Conservation (phyloP, 2,113 vertebrate species). For the Paracanthobrama guichenoti region DNA sequence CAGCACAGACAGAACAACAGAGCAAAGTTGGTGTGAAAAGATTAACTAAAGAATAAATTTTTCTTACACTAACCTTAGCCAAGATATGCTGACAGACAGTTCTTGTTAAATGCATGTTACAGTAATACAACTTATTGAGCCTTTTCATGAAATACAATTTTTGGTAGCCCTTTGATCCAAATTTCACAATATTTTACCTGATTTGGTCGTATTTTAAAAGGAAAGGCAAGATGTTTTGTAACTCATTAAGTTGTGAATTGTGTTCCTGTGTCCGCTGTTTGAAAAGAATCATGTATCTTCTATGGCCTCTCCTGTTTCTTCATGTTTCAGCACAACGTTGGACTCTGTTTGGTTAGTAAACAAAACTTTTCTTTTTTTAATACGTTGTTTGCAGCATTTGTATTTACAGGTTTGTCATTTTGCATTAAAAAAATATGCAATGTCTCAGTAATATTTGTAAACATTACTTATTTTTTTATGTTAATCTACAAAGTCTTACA, state of each 20-base stretch:
- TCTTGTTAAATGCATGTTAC: not conserved
- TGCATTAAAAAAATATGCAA: not conserved
- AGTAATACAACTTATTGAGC: not conserved
- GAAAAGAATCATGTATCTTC: not conserved
- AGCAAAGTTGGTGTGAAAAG: not conserved
- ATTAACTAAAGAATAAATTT: not conserved
- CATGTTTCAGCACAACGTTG: not conserved
- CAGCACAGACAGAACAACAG: not conserved
- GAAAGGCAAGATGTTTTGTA: not conserved
- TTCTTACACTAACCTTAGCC: not conserved
- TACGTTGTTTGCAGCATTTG: too few species aligned
- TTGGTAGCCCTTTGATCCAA: not conserved
- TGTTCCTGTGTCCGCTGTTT: not conserved
- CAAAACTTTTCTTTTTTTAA: not conserved
- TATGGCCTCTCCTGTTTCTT: constrained; percentile 1
- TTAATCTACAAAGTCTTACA: too few species aligned
- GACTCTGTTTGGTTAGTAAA: not conserved
- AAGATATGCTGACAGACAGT: not conserved
- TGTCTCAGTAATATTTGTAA: too few species aligned
- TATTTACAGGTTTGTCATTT: too few species aligned
- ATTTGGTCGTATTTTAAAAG: too few species aligned
- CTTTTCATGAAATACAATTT: not conserved
- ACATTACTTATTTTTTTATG: too few species aligned
- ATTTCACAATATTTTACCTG: not conserved
- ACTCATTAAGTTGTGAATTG: not conserved